Evolutionary conservation across 2,888 invertebrate species (phyloP).

Genomic region (Stegana nigrithorax): DNA sequence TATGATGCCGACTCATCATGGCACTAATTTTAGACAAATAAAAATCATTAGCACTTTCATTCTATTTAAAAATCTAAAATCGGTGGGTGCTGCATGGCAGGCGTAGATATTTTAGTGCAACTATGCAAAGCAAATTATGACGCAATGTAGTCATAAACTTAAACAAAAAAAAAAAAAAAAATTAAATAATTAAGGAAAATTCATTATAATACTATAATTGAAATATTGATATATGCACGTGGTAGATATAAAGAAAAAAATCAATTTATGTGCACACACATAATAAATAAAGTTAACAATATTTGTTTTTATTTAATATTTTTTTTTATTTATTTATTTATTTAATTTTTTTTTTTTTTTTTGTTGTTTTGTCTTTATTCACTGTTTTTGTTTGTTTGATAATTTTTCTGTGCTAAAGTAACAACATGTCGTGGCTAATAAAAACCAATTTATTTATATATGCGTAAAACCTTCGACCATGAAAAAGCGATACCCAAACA

Average conservation of each 20-base stretch:
- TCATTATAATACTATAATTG: background rate
- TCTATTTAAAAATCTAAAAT: background rate
- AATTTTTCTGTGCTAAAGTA: no score
- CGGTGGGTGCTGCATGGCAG: no score
- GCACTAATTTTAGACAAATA: constrained; percentile 12
- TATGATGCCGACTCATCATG: background rate
- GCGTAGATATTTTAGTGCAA: background rate
- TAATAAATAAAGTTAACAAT: no score
- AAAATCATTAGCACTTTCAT: constrained; percentile 7
- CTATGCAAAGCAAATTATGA: no score
- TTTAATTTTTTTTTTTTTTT: no score
- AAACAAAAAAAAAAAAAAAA: background rate
- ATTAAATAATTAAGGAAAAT: background rate
- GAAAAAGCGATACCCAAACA: background rate
- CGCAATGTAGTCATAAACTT: background rate
- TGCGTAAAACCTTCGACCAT: constrained; percentile 11
- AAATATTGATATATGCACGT: background rate
- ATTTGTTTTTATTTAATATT: no score
- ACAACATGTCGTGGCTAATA: constrained; percentile 3
- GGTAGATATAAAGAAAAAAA: no score
- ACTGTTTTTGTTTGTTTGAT: no score
- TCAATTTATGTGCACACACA: no score
- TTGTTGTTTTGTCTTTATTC: no score
- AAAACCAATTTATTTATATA: constrained; percentile 17
- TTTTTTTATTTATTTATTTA: no score